phyloP scores from a whole-genome alignment of 2,113 vertebrate species.

The Prunella fulvescens region DNA sequence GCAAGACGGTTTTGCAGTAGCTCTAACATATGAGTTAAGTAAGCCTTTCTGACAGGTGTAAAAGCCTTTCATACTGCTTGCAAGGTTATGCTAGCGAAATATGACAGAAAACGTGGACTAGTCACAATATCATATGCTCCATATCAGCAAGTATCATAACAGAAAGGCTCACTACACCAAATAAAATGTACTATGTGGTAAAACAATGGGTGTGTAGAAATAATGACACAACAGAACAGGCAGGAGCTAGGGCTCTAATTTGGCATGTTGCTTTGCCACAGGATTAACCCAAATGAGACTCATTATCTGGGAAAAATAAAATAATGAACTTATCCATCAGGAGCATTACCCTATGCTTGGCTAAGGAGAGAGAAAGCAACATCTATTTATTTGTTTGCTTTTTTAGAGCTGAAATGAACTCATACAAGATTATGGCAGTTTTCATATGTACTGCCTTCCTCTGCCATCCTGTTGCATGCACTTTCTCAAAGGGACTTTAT shows the following conservation, averaged over 20 bases:
- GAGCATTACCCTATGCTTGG: not conserved
- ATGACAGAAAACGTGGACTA: slow-evolving; percentile 53
- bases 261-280: not conserved
- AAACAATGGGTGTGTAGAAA: not conserved
- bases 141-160: slow-evolving; percentile 51
- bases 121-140: slow-evolving; percentile 62
- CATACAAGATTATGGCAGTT: not conserved
- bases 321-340: not conserved
- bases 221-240: not conserved
- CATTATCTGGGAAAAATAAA: not conserved
- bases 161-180: slow-evolving; percentile 14
- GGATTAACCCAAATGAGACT: slow-evolving; percentile 17
- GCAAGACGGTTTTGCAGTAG: not conserved
- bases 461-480: not conserved
- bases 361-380: not conserved
- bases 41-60: slow-evolving; percentile 70
- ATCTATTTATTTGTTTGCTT: not conserved
- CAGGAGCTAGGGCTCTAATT: not conserved
- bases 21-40: slow-evolving; percentile 63
- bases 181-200: not conserved
- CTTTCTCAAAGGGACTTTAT: not conserved
- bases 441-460: not conserved
- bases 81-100: slow-evolving; percentile 58
- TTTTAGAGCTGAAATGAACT: not conserved
- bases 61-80: slow-evolving; percentile 45